These are phyloP conservation scores for Agelastica alni DNA, from an alignment of 2,888 invertebrate genomes.

Conservation along the genomic window DNA sequence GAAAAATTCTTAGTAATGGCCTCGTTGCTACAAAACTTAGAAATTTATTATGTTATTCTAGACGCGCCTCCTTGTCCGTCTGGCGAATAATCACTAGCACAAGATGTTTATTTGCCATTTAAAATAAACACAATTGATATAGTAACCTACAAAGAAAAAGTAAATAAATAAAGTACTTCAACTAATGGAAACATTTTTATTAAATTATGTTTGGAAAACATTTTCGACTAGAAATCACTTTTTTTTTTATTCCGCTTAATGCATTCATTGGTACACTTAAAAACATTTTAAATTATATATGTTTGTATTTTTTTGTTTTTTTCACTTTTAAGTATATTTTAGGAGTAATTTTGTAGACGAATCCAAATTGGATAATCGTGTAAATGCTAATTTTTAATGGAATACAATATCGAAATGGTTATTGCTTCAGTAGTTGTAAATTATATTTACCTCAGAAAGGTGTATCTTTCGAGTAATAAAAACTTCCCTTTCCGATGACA, in stretches of 20 bases:
- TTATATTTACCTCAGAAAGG: constrained; percentile 35
- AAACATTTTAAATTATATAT: too few species aligned
- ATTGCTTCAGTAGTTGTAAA: constrained; percentile 22
- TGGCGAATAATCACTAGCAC: too few species aligned
- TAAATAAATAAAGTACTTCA: constrained; percentile 5
- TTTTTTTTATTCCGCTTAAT: not conserved
- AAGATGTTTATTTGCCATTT: not conserved
- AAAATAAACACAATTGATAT: not conserved
- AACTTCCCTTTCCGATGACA: constrained; percentile 32
- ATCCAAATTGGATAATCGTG: constrained; percentile 32
- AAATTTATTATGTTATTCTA: too few species aligned
- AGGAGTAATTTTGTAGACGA: not conserved
- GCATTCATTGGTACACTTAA: too few species aligned
- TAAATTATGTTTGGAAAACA: not conserved
- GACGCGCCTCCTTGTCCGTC: too few species aligned
- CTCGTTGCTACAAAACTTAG: too few species aligned
- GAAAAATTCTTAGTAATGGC: too few species aligned
- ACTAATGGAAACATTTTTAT: not conserved
- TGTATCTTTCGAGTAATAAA: constrained; percentile 32
- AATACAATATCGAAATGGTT: constrained; percentile 20
- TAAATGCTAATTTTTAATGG: constrained; percentile 33
- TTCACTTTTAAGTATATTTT: not conserved
- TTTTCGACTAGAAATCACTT: not conserved
- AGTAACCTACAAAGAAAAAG: constrained; percentile 5
- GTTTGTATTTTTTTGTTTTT: too few species aligned